Evolutionary conservation across 1,140 invertebrate genomes (phyloP).

Genomic region (Drosophila hydei): DNA sequence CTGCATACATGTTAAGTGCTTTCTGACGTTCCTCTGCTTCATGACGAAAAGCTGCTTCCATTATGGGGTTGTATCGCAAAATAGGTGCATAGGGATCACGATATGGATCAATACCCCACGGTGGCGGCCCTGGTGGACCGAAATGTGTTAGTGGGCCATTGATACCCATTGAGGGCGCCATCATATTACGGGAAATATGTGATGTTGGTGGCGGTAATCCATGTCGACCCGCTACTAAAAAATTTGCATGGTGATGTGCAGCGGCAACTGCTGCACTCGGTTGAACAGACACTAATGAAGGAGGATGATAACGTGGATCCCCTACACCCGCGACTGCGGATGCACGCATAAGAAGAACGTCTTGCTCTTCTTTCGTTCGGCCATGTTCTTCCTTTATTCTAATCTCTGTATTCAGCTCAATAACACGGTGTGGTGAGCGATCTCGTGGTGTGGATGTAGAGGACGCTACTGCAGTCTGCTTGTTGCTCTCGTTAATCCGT

Average conservation of each 20-base stretch:
- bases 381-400: constrained; percentile 87
- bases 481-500: constrained; percentile 84
- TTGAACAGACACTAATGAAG: constrained; percentile 66
- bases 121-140: constrained; percentile 85
- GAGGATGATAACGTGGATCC: constrained; percentile 83
- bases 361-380: constrained; percentile 86
- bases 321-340: constrained; percentile 59
- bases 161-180: constrained; percentile 84
- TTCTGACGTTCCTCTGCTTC: constrained; percentile 91
- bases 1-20: constrained; percentile 88
- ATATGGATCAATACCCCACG: constrained; percentile 86
- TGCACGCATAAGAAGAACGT: constrained; percentile 84
- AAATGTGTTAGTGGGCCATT: constrained; percentile 86
- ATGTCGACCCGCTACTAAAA: constrained; percentile 84
- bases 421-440: constrained; percentile 89
- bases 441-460: constrained; percentile 85
- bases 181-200: constrained; percentile 85
- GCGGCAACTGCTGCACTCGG: constrained; percentile 69
- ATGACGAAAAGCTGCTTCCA: constrained; percentile 89
- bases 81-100: constrained; percentile 89
- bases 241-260: constrained; percentile 82
- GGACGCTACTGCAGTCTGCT: constrained; percentile 84
- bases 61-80: constrained; percentile 88
- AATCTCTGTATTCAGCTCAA: constrained; percentile 85
- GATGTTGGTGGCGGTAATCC: constrained; percentile 86